Base-by-base conservation (phyloP, 2,888 invertebrate genomes). In the Leptinotarsa rubiginosa region DNA sequence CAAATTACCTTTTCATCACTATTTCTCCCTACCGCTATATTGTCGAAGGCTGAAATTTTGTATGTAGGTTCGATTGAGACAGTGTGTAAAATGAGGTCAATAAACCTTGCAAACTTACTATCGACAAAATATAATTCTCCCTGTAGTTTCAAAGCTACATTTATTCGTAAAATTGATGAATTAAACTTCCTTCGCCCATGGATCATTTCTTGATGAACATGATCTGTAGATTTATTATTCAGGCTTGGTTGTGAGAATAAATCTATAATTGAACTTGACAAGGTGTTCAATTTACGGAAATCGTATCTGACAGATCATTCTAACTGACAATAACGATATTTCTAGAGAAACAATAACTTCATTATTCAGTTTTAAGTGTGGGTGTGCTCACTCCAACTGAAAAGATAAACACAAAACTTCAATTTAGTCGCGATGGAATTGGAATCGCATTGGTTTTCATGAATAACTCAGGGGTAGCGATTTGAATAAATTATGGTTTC, bases 191-290 rank as follows among this genome's bases (percentile, higher is more conserved):
- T 3, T 56, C 4, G 62, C 62, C 31, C 25, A 62, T 31, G 12
- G 31, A 62, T n/a, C 41, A 59, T 59, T 20, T 18, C 18, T 59
- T 12, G 1, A 15, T 15, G 13, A 41, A 62, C 62, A 62, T 31
- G 22, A 20, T 56, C 12, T 56, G 15, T 56, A 13, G 2, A 68
- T 54, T 68, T 68, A 69, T 69, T 56, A 69, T 69, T 56, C 56
- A 31, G 22, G 54, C 54, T 54, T n/a, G 68, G 13, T 47, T 49
- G 22, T 47, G 47, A 20, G 66, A 67, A n/a, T 25, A 31, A 25
- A 67, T 25, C 65, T 49, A 52, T 49, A 50, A 66, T 15, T 52
- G 15, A 67, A 50, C 67, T 25, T 47, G 67, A 50, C 52, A 52
- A 25, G n/a, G n/a, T 49, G 25, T 67, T 67, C 50, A 7, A 47